phyloP scores from a whole-genome alignment of 1,140 invertebrate genomes.

The Acyrthosiphon pisum region DNA sequence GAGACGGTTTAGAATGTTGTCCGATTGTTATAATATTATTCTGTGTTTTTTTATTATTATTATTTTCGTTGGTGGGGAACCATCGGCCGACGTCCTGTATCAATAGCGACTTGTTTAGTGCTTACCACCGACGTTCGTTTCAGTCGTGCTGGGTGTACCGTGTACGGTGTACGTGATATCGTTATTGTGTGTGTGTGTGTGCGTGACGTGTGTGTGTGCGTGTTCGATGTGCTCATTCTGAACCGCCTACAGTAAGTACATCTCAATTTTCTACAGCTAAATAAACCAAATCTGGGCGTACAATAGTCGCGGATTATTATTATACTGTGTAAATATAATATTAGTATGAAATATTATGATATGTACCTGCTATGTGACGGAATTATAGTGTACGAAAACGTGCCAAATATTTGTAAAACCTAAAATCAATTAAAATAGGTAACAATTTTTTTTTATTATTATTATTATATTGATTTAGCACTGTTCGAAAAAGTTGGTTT shows the following conservation, averaged over 20 bases:
- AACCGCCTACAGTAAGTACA: neutral
- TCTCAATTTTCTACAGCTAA: neutral
- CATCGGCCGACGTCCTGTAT: neutral
- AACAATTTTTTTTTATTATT: neutral
- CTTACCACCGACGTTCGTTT: neutral
- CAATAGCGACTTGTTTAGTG: neutral
- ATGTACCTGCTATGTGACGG: neutral
- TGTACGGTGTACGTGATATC: neutral
- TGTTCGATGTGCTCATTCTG: neutral
- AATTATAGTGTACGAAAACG: neutral
- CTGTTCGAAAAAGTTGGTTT: too few species aligned
- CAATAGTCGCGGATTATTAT: neutral
- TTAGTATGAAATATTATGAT: too few species aligned
- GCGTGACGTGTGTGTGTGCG: neutral
- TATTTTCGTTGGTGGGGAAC: neutral
- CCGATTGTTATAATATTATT: slow-evolving; percentile 4
- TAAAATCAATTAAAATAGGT: neutral
- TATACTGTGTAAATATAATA: neutral
- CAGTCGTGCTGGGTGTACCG: neutral
- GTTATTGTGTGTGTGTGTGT: neutral
- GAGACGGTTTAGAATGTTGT: slow-evolving; percentile 35
- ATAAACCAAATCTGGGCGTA: neutral
- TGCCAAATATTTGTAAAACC: too few species aligned
- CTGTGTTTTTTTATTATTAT: neutral
- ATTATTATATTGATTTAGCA: neutral